Evolutionary conservation across 2,113 vertebrate genomes (phyloP).

Genomic region (Herpetotheres cachinnans): DNA sequence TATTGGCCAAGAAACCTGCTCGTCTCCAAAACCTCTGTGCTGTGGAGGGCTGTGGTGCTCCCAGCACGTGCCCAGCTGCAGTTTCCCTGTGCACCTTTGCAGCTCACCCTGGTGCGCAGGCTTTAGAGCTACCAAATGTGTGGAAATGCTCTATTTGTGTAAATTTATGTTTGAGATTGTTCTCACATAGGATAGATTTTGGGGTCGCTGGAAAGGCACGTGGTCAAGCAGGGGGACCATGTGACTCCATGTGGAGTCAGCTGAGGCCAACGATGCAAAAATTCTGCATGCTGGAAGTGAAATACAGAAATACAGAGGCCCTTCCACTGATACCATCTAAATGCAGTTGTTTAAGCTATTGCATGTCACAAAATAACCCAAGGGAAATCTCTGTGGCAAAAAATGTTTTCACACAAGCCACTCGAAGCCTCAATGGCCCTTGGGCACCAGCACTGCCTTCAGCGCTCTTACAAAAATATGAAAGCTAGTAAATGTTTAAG

Average conservation of each 20-base stretch:
- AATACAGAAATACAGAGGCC: not conserved
- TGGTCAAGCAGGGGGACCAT: not conserved
- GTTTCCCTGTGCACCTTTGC: not conserved
- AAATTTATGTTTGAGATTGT: not conserved
- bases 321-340: not conserved
- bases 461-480: not conserved
- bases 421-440: not conserved
- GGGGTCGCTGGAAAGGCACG: not conserved
- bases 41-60: not conserved
- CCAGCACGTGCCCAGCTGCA: rapidly evolving
- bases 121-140: not conserved
- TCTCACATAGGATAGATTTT: not conserved
- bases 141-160: not conserved
- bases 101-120: rapidly evolving
- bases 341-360: not conserved
- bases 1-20: not conserved
- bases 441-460: not conserved
- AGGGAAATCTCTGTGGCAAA: not conserved
- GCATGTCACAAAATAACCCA: rapidly evolving
- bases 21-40: not conserved
- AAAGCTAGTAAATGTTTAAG: not conserved
- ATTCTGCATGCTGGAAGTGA: rapidly evolving
- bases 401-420: not conserved
- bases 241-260: no score
- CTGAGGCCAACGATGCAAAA: not conserved